phyloP scores from a whole-genome alignment of 2,797 vertebrate species.

The Malurus leucopterus region DNA sequence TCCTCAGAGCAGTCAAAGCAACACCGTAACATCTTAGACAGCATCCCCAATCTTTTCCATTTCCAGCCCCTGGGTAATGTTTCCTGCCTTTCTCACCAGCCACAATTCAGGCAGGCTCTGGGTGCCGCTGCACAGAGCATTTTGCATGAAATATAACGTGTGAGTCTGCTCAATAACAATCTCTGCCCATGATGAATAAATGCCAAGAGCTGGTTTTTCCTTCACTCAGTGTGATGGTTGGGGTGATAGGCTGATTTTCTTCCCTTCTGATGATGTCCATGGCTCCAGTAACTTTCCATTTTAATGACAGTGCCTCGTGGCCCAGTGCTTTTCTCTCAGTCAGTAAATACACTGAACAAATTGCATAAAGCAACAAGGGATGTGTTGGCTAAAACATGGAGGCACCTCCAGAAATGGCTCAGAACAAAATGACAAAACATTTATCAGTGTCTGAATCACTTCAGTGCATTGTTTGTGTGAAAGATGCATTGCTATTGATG shows the following conservation, averaged over 20 bases:
- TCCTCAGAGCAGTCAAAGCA: neutral
- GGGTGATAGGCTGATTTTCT: neutral
- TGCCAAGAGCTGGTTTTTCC: neutral
- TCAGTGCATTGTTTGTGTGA: neutral
- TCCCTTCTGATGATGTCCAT: neutral
- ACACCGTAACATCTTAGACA: neutral
- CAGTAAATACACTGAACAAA: conserved; percentile 1
- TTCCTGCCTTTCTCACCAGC: neutral
- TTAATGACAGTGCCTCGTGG: neutral
- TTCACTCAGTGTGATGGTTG: neutral
- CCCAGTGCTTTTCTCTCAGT: neutral
- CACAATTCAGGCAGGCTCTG: neutral
- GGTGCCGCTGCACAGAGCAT: neutral
- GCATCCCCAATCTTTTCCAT: neutral
- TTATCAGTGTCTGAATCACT: neutral
- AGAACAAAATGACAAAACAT: neutral
- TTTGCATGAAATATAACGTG: neutral
- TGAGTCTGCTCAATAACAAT: neutral
- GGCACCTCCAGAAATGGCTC: neutral
- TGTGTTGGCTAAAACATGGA: neutral
- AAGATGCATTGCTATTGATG: neutral
- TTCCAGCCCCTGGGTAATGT: neutral
- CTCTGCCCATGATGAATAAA: neutral
- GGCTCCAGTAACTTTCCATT: neutral
- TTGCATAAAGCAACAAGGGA: neutral